Conservation (phyloP, 2,797 vertebrate species). For the Lagodon rhomboides region DNA sequence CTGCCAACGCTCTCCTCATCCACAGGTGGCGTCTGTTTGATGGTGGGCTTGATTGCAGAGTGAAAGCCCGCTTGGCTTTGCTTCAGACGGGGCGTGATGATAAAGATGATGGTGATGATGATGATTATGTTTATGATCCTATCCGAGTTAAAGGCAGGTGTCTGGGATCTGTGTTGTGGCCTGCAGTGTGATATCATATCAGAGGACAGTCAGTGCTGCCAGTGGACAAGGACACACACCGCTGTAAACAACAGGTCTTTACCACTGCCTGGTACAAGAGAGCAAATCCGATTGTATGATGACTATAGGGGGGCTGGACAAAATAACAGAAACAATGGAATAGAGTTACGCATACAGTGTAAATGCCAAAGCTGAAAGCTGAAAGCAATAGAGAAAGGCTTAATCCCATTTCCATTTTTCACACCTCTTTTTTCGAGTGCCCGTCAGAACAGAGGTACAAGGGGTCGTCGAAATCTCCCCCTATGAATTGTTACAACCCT, state of each 20-base stretch:
- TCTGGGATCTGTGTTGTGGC: constrained; percentile 40
- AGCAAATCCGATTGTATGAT: neutral
- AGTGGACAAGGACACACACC: neutral
- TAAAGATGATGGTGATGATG: constrained; percentile 43
- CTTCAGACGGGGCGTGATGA: constrained; percentile 3
- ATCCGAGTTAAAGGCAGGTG: constrained; percentile 39
- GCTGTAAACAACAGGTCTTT: neutral
- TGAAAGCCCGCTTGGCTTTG: neutral
- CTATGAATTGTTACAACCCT: too few relatives aligned
- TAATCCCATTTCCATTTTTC: too few relatives aligned
- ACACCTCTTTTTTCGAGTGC: too few relatives aligned
- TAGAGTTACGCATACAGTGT: neutral
- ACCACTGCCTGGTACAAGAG: neutral
- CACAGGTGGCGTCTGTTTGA: constrained; percentile 54
- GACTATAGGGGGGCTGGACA: neutral
- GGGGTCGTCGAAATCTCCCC: too few relatives aligned
- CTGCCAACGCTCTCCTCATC: constrained; percentile 34
- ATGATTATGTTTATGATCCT: constrained; percentile 37
- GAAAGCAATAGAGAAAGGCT: neutral
- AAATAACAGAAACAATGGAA: neutral
- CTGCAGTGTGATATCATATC: constrained; percentile 10
- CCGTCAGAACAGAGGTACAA: too few relatives aligned
- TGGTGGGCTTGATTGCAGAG: constrained; percentile 36
- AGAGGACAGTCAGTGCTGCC: neutral
- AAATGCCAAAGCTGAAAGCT: neutral